A percentile compares a stretch with the other conserved stretches of the same genome.
phyloP scores from a whole-genome alignment of 1,140 invertebrate species.

The Drosophila kohkoa region DNA sequence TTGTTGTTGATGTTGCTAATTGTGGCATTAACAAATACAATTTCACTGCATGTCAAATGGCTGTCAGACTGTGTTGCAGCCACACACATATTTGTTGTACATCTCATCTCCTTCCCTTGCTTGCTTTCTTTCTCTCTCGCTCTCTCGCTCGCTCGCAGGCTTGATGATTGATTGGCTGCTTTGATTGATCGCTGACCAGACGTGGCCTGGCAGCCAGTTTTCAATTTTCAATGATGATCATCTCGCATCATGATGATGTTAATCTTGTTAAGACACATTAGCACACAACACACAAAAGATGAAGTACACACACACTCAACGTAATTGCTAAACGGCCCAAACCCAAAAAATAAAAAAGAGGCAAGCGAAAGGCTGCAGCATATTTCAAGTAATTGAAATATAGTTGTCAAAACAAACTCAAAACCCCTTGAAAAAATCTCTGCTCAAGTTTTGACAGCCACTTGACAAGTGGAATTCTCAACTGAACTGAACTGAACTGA shows the following conservation, averaged over 20 bases:
- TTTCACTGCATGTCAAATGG: conserved; percentile 40
- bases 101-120: background rate
- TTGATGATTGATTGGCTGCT: conserved; percentile 40
- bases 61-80: conserved; percentile 23
- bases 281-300: background rate
- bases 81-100: too few relatives aligned
- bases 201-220: background rate
- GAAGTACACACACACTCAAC: conserved; percentile 10
- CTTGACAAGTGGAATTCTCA: conserved; percentile 32
- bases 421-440: conserved; percentile 35
- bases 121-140: too few relatives aligned
- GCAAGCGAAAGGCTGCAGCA: conserved; percentile 15
- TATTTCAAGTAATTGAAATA: conserved; percentile 38
- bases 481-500: background rate
- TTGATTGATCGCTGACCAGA: conserved; percentile 46
- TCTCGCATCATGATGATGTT: conserved; percentile 24
- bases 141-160: background rate
- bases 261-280: conserved; percentile 38
- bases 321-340: conserved; percentile 21
- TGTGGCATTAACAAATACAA: conserved; percentile 42
- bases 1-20: conserved; percentile 34
- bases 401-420: conserved; percentile 51
- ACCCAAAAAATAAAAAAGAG: background rate
- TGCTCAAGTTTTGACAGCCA: conserved; percentile 39
- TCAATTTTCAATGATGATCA: conserved; percentile 22